Evolutionary conservation across 2,888 invertebrate genomes (phyloP).

Genomic region (Anticlea derivata): DNA sequence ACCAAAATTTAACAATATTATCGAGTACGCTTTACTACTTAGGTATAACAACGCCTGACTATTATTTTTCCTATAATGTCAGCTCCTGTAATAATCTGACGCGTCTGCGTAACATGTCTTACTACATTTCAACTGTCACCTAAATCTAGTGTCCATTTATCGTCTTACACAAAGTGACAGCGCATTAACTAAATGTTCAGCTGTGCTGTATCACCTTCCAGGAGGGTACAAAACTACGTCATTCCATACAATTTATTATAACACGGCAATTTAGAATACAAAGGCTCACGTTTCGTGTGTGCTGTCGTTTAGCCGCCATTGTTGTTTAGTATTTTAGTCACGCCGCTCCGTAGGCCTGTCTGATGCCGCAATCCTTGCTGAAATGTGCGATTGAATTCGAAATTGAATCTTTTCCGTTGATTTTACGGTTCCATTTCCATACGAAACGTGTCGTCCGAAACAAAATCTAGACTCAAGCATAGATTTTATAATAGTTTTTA

Average conservation of each 20-base stretch:
- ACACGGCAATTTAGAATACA: slow-evolving; percentile 28
- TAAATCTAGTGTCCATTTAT: slow-evolving; percentile 22
- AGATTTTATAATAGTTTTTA: too few species aligned
- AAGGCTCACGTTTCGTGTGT: slow-evolving; percentile 28
- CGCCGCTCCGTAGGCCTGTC: slow-evolving; percentile 16
- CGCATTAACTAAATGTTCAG: slow-evolving; percentile 26
- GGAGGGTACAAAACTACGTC: slow-evolving; percentile 21
- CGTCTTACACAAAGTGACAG: slow-evolving; percentile 25
- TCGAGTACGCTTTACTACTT: too few species aligned
- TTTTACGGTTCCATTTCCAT: slow-evolving; percentile 5
- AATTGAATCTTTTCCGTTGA: slow-evolving; percentile 12
- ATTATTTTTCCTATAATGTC: too few species aligned
- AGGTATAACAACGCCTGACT: too few species aligned
- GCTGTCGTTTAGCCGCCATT: slow-evolving; percentile 18
- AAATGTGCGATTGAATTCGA: slow-evolving; percentile 13
- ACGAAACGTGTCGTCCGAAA: too few species aligned
- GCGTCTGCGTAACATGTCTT: neutral
- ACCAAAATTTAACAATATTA: too few species aligned
- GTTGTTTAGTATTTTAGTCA: slow-evolving; percentile 31
- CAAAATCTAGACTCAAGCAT: too few species aligned
- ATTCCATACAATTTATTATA: slow-evolving; percentile 30
- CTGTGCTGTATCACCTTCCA: slow-evolving; percentile 24
- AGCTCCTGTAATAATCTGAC: too few species aligned
- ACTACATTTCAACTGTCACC: neutral
- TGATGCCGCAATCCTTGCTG: slow-evolving; percentile 5